phyloP scores from a whole-genome alignment of 53 echinoderm and acorn worm species.

The Astropecten irregularis region DNA sequence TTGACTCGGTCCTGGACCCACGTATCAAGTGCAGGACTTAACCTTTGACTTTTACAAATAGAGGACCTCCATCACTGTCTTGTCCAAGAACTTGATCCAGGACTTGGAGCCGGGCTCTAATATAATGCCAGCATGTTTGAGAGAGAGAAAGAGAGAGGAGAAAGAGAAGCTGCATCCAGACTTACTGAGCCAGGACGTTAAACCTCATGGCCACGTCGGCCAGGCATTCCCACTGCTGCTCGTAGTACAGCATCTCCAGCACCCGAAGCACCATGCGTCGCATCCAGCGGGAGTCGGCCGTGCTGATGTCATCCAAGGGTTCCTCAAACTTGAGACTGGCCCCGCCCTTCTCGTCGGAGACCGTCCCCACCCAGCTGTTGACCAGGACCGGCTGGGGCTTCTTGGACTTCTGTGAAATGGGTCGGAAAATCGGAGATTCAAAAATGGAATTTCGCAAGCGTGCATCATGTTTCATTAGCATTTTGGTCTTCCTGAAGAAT shows the following conservation, averaged over 20 bases:
- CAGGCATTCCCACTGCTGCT: conserved; percentile 94
- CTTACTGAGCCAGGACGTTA: conserved; percentile 91
- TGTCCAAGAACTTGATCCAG: too few relatives aligned
- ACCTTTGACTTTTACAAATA: too few relatives aligned
- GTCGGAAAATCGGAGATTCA: neutral
- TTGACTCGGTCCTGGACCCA: too few relatives aligned
- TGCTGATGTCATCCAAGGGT: conserved; percentile 80
- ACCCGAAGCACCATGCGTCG: conserved; percentile 86
- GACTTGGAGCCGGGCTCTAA: too few relatives aligned
- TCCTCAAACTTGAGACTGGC: conserved; percentile 96
- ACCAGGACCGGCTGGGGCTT: conserved; percentile 51
- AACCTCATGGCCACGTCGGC: conserved; percentile 97
- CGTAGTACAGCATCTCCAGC: conserved; percentile 95
- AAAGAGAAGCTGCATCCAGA: neutral
- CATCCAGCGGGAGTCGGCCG: conserved; percentile 89
- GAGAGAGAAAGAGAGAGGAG: too few relatives aligned
- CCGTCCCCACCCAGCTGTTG: conserved; percentile 88
- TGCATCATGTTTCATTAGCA: too few relatives aligned
- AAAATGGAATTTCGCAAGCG: too few relatives aligned
- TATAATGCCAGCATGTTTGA: too few relatives aligned
- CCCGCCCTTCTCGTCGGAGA: conserved; percentile 90
- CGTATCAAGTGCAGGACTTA: too few relatives aligned
- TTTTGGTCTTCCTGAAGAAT: too few relatives aligned
- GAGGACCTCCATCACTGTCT: too few relatives aligned
- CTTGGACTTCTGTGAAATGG: conserved; percentile 40